Percentiles rank a stretch among this genome's conserved stretches.
Evolutionary conservation across 2,797 vertebrate species (phyloP).

Genomic region (Poecile montanus): DNA sequence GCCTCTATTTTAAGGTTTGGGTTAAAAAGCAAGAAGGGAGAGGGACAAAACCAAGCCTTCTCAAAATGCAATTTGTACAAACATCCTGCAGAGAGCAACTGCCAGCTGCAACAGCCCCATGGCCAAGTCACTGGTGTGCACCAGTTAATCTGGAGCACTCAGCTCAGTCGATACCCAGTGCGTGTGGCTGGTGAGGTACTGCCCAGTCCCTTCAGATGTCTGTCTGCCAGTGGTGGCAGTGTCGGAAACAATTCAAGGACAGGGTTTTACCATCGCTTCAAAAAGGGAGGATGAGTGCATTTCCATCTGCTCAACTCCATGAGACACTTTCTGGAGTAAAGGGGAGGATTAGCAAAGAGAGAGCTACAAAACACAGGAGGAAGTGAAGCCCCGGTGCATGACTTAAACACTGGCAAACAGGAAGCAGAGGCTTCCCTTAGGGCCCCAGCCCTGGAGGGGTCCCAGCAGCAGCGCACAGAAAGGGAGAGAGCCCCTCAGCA

Average conservation of each 20-base stretch:
- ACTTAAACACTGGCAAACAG: not conserved
- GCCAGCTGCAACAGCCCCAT: accelerated
- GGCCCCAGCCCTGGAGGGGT: not conserved
- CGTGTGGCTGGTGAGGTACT: not conserved
- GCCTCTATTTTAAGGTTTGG: not conserved
- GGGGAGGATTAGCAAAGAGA: not conserved
- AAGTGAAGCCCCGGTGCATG: not conserved
- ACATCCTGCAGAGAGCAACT: not conserved
- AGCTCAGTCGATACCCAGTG: accelerated
- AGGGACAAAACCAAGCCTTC: not conserved
- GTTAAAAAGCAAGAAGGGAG: not conserved
- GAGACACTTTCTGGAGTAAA: not conserved
- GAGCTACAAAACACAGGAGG: not conserved
- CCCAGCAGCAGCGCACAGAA: not conserved
- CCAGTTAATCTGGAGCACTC: not conserved
- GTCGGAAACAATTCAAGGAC: not conserved
- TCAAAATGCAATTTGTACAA: not conserved
- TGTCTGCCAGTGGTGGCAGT: not conserved
- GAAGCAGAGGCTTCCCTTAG: not conserved
- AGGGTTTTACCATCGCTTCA: not conserved
- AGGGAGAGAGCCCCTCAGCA: not conserved
- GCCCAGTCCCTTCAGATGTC: not conserved
- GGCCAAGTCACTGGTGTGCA: not conserved
- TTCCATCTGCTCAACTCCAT: not conserved
- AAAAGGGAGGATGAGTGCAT: not conserved